Evolutionary conservation across 2,113 vertebrate species (phyloP).

Genomic region (Enhydra lutris): DNA sequence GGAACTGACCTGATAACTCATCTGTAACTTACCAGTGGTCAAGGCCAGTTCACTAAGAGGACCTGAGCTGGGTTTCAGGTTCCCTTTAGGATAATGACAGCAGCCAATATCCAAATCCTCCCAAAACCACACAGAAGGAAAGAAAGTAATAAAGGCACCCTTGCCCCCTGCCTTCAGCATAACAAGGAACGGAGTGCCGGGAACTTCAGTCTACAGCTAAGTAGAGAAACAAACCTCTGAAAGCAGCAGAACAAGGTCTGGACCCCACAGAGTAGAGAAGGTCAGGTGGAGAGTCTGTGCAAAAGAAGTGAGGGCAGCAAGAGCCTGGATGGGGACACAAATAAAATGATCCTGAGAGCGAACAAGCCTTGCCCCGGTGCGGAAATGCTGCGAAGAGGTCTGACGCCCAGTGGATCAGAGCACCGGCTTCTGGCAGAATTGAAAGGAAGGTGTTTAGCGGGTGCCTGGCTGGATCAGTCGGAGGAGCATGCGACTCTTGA

Average conservation of each 20-base stretch:
- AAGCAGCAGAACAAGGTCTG: neutral
- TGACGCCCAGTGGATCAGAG: neutral
- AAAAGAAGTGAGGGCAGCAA: neutral
- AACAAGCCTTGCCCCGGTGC: no score
- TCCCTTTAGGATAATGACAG: neutral
- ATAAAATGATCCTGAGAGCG: neutral
- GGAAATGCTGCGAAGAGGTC: neutral
- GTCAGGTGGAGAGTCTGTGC: neutral
- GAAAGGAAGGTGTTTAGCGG: neutral
- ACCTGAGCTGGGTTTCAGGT: neutral
- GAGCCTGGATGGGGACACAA: neutral
- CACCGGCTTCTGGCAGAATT: neutral
- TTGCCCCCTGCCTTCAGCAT: neutral
- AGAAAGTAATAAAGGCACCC: neutral
- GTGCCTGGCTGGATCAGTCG: neutral
- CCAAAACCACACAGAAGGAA: neutral
- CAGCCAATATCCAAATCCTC: neutral
- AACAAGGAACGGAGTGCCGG: neutral
- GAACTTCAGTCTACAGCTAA: neutral
- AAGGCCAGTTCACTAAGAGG: neutral
- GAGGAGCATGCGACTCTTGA: neutral
- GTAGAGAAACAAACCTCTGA: neutral
- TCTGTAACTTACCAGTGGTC: neutral
- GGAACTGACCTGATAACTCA: neutral
- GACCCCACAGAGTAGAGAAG: neutral